Percentiles rank a stretch among this genome's conserved stretches.
Conservation (phyloP, 2,113 vertebrate species). For the Neoarius graeffei region DNA sequence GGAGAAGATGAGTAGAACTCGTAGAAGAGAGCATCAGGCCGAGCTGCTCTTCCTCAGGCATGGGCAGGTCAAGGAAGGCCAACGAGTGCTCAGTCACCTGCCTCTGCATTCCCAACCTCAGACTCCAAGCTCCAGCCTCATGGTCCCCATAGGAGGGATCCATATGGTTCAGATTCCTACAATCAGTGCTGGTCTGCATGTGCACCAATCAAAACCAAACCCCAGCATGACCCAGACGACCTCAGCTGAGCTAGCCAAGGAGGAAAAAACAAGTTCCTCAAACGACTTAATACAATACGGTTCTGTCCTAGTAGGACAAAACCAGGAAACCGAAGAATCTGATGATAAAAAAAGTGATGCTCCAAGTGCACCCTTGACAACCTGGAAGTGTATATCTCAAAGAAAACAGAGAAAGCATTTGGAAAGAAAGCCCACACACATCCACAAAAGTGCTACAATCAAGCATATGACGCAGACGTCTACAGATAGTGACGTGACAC, state of each 20-base stretch:
- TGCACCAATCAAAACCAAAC: constrained; percentile 62
- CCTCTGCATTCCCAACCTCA: constrained; percentile 93
- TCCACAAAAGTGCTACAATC: constrained; percentile 8
- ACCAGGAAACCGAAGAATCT: not conserved
- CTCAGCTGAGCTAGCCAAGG: constrained; percentile 44
- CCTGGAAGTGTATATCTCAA: constrained; percentile 50
- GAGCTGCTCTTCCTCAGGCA: constrained; percentile 57
- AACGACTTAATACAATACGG: not conserved
- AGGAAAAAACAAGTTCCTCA: not conserved
- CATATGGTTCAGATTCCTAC: constrained; percentile 86
- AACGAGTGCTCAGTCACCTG: constrained; percentile 88
- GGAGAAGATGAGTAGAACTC: constrained; percentile 34
- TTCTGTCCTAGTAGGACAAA: not conserved
- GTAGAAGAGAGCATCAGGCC: constrained; percentile 11
- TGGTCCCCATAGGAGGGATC: constrained; percentile 93
- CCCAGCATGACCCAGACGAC: constrained; percentile 62
- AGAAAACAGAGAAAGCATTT: constrained; percentile 39
- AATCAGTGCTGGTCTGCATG: constrained; percentile 71
- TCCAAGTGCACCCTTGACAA: constrained; percentile 32
- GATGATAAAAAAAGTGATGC: constrained; percentile 10
- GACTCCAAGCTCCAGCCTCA: constrained; percentile 73
- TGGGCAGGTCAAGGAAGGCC: constrained; percentile 64
- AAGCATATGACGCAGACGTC: not conserved
- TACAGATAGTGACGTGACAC: not conserved
- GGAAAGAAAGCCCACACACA: constrained; percentile 6